These are phyloP conservation scores for Meiosimyza platycephala DNA, from an alignment of 2,888 invertebrate genomes.

Conservation along the genomic window DNA sequence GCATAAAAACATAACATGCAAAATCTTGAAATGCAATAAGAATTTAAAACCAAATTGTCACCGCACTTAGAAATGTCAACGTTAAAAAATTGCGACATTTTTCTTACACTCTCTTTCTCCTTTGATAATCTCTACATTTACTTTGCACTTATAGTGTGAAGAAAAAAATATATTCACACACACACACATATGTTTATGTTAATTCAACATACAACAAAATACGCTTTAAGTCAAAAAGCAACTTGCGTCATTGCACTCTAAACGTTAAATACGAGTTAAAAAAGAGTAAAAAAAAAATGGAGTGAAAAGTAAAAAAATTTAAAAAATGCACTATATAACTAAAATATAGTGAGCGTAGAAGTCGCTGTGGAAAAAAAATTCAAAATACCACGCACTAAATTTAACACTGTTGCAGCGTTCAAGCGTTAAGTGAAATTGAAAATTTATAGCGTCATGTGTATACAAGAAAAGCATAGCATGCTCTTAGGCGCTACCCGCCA, in stretches of 20 bases:
- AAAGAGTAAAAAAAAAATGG: neutral
- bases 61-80: too few species aligned
- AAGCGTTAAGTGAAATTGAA: neutral
- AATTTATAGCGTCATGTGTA: slow-evolving; percentile 1
- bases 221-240: neutral
- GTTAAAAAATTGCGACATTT: too few species aligned
- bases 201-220: slow-evolving; percentile 21
- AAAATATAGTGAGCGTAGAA: slow-evolving; percentile 2
- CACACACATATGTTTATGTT: slow-evolving; percentile 19
- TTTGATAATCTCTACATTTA: too few species aligned
- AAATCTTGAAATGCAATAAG: too few species aligned
- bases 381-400: slow-evolving; percentile 3
- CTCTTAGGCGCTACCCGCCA: neutral
- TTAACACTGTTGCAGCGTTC: neutral
- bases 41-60: too few species aligned
- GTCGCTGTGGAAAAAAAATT: neutral
- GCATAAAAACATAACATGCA: too few species aligned
- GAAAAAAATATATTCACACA: neutral
- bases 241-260: slow-evolving; percentile 25
- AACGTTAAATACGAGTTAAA: neutral
- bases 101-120: too few species aligned
- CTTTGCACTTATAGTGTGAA: too few species aligned
- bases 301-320: neutral
- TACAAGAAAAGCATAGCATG: neutral
- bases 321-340: neutral